Percentiles rank a stretch among this genome's conserved stretches.
These are phyloP conservation scores for Drosophila takahashii DNA, from an alignment of 1,140 invertebrate species.

Conservation along the genomic window DNA sequence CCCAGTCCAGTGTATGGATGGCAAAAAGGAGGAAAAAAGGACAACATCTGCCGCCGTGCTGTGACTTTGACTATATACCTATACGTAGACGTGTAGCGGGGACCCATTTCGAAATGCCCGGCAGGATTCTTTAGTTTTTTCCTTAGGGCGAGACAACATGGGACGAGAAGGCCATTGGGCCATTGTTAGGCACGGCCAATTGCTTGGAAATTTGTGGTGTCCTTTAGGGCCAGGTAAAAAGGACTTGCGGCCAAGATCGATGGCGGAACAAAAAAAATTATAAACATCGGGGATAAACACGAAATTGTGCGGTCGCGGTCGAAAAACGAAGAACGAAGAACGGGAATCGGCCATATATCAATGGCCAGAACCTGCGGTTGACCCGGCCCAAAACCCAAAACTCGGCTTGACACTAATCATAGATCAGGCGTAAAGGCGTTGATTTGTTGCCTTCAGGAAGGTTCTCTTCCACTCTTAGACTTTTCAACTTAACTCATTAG, in stretches of 20 bases:
- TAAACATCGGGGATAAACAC: constrained; percentile 33
- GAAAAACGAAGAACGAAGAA: not conserved
- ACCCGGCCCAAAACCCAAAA: constrained; percentile 43
- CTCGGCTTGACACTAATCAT: constrained; percentile 73
- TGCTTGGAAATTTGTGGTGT: constrained; percentile 73
- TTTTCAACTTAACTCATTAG: constrained; percentile 76
- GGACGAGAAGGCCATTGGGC: constrained; percentile 15
- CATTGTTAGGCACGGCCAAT: constrained; percentile 77
- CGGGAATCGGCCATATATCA: constrained; percentile 50
- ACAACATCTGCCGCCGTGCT: constrained; percentile 56
- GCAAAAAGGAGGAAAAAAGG: constrained; percentile 30
- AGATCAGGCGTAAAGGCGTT: constrained; percentile 78
- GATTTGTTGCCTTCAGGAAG: constrained; percentile 57
- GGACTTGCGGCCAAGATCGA: constrained; percentile 31
- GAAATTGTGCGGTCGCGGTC: constrained; percentile 73
- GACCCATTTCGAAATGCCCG: constrained; percentile 60
- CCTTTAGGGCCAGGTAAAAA: constrained; percentile 41
- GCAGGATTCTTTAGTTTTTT: constrained; percentile 44
- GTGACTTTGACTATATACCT: constrained; percentile 32
- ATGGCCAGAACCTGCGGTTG: constrained; percentile 52
- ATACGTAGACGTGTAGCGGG: not conserved
- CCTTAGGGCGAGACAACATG: constrained; percentile 32
- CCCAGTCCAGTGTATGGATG: constrained; percentile 20
- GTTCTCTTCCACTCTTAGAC: constrained; percentile 38
- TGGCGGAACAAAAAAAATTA: constrained; percentile 45